Evolutionary conservation across 2,113 vertebrate genomes (phyloP), one percentile per base, ranked within the genome.

Genomic region (Polypterus senegalus): DNA sequence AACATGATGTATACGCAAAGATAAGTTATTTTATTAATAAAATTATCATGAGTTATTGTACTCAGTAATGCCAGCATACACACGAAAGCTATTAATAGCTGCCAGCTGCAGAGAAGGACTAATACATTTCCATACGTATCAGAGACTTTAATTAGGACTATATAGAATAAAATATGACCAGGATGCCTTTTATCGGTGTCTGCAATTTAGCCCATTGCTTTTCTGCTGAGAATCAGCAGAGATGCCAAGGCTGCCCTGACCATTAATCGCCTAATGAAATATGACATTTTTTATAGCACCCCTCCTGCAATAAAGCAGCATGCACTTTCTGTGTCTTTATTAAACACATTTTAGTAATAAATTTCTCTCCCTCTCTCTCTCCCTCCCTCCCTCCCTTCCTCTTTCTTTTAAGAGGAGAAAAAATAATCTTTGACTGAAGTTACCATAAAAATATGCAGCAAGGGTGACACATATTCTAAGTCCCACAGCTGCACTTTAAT

Each of bases 1-100:
- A 62, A 69, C 73, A 69, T 79, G 71, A 79, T 71, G 74, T 80
- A 72, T 73, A 79, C 68, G 67, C 58, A 54, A 53, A 71, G 63
- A 76, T 65, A 69, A 66, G 73, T 74, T 71, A 74, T 79, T 79
- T 82, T 81, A 79, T 81, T 82, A 76, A 79, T 81, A 80, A 73
- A 73, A 79, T 81, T 78, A 77, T 66, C 48, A 58, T 58, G 72
- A 79, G 73, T 79, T 78, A 79, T 82, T 74, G 67, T 63, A 69
- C 67, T 74, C 70, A 65, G 65, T 75, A 69, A 67, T 68, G 70
- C 66, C 58, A 57, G 68, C 70, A 63, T 65, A 71, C 57, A 7
- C 65, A 60, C 71, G 67, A 67, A 61, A 57, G 57, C 69, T 73
- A 79, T 79, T 78, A 71, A 74, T 74, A 67, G 67, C 70, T 59